Base-by-base conservation (phyloP, 2,797 vertebrate species). In the Percopsis omiscomaycus region DNA sequence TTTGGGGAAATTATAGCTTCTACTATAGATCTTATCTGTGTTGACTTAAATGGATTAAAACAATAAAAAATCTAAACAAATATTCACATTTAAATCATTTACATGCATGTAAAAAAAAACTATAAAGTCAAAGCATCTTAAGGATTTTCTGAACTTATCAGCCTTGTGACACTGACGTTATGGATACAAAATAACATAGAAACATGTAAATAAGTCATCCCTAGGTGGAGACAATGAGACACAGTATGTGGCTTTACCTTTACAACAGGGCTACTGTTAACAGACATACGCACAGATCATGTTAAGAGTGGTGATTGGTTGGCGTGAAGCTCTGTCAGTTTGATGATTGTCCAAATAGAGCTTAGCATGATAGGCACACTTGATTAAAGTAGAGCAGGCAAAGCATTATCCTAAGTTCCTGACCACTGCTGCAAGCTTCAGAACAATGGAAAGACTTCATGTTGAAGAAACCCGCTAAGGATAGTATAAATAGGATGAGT, bases 1-100 rank as follows among this genome's bases (percentile, higher is more conserved):
- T 83, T 85, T 78, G 66, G 75, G 72, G 71, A 53, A 69, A 67
- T 82, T 74, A 68, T 77, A 57, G 5, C 71, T 80, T 74, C 71
- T 77, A 85, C 88, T 84, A 86, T 84, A 86, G 73, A 84, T 81
- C 81, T 78, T 76, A 73, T 90, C 77, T 84, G 86, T 92, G 89
- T 91, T 87, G 78, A 90, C 80, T 87, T 87, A 75, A 87, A 82
- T 91, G 90, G 88, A 89, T 89, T 89, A 88, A 89, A 91, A 77
- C 78, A 77, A 80, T 80, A 74, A 86, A 90, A 42, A 42, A 42
- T 42, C 6, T 42, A 46, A 37, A 22, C 50, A 52, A 57, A 48
- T 48, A 48, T 48, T 48, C 11, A 48, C 12, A 48, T 13, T 48
- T 48, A 13, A 48, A 13, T 48, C 13, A 48, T 15, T 15, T 13